Base-by-base conservation (phyloP, 2,113 vertebrate genomes). In the Azemiops feae region DNA sequence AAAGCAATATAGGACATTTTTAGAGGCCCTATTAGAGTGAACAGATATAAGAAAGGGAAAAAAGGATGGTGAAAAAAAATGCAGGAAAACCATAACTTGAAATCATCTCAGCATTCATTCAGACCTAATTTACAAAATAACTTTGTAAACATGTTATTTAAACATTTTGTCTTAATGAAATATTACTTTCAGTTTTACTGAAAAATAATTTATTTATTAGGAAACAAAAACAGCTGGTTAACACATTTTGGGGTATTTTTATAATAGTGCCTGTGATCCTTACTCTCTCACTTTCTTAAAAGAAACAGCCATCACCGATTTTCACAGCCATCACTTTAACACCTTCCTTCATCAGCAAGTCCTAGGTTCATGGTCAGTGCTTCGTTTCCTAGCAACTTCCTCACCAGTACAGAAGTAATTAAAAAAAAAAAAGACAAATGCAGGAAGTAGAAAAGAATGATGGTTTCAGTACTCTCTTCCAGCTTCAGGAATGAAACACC, bases 381-480 rank as follows among this genome's bases (percentile, higher is more conserved):
- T 52, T 90, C 45, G 92, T 93, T 90, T 90, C 89, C 89, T 53
- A 90, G 45, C 74, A 93, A 87, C 89, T 90, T 64, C n/a, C 55
- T 90, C 90, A 53, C 45, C n/a, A 52, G 47, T 86, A 34, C 12
- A 90, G 53, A 87, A 90, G 23, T 93, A 89, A 89, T 92, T n/a
- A n/a, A n/a, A 69, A 69, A 60, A 81, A 9, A 50, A 55, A 53
- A 34, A n/a, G 16, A 69, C 14, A 47, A 91, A 39, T 81, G 85
- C 39, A 91, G 34, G 55, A 89, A 92, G 50, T 23, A 52, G 45
- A 39, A 89, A 64, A 91, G 54, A 92, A 52, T 87, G 92, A 55
- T 92, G 93, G 95, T 93, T 34, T 90, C 91, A 89, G 95, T 96
- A 94, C 34, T 96, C 94, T 93, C 94, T 91, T 96, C 94, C 88